Conservation (phyloP, 2,888 invertebrate genomes). For the Sisyra nigra region DNA sequence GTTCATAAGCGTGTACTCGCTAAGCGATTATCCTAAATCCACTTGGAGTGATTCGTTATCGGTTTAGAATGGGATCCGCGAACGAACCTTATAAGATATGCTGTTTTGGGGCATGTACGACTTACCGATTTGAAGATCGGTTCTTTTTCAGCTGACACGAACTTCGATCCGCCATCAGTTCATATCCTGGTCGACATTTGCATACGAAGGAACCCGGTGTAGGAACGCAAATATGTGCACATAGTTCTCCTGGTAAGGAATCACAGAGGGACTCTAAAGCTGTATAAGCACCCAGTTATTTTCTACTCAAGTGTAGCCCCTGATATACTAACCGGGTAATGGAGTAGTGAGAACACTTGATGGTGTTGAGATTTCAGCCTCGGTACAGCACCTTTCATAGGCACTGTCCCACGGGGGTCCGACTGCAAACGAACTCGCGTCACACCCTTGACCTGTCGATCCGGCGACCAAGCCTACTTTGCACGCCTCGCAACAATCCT, state of each 20-base stretch:
- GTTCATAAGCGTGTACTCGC: no score
- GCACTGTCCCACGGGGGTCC: slow-evolving; percentile 42
- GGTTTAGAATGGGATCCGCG: no score
- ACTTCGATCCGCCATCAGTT: slow-evolving; percentile 49
- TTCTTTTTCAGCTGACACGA: slow-evolving; percentile 40
- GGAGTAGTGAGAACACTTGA: slow-evolving; percentile 4
- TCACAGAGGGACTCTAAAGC: slow-evolving; percentile 37
- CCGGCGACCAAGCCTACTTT: slow-evolving; percentile 42
- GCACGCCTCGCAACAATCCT: slow-evolving; percentile 47
- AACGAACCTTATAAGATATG: not conserved
- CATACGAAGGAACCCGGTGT: slow-evolving; percentile 54
- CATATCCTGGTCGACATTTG: slow-evolving; percentile 50
- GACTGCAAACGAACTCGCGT: slow-evolving; percentile 33
- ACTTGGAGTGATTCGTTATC: no score
- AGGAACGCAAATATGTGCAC: slow-evolving; percentile 65
- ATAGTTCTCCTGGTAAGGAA: slow-evolving; percentile 38
- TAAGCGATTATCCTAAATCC: no score
- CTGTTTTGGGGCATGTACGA: not conserved
- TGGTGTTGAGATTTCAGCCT: slow-evolving; percentile 14
- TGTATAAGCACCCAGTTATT: slow-evolving; percentile 8
- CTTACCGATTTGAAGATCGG: slow-evolving; percentile 9
- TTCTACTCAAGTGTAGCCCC: no score
- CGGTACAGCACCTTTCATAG: slow-evolving; percentile 42
- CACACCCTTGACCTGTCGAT: slow-evolving; percentile 37
- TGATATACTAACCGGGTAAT: not conserved